Percentiles rank a stretch among this genome's conserved stretches.
These are phyloP conservation scores for Leptinotarsa tumamoca DNA, from an alignment of 2,888 invertebrate species.

Conservation along the genomic window DNA sequence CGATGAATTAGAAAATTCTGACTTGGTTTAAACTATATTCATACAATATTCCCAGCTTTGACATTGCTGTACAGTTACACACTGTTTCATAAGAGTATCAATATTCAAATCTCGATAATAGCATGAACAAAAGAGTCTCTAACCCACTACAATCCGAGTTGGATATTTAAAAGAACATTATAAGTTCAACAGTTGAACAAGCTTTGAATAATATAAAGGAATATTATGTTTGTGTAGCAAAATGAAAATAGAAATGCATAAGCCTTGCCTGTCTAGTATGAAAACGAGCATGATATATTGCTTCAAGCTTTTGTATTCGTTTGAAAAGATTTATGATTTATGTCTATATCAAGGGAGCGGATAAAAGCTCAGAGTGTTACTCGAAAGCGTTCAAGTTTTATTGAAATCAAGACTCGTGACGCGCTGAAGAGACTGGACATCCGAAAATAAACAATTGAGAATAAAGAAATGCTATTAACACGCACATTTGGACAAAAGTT, in stretches of 20 bases:
- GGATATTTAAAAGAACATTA: neutral
- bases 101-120: too few species aligned
- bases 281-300: conserved; percentile 15
- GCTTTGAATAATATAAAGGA: conserved; percentile 7
- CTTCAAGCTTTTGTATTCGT: conserved; percentile 18
- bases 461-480: neutral
- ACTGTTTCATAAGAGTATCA: too few species aligned
- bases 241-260: conserved; percentile 1
- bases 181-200: neutral
- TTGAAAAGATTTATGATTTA: conserved; percentile 7
- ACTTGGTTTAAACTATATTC: too few species aligned
- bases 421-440: neutral
- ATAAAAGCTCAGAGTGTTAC: neutral
- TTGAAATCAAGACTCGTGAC: conserved; percentile 1
- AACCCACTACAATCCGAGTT: neutral
- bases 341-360: conserved; percentile 5
- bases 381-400: conserved; percentile 1
- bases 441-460: neutral
- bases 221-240: conserved; percentile 7
- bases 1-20: too few species aligned
- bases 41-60: too few species aligned
- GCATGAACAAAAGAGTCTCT: too few species aligned
- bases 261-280: conserved; percentile 11
- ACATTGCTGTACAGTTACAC: too few species aligned
- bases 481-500: too few species aligned